These are phyloP conservation scores for Drosophila persimilis DNA, from an alignment of 1,140 invertebrate genomes.

Conservation along the genomic window DNA sequence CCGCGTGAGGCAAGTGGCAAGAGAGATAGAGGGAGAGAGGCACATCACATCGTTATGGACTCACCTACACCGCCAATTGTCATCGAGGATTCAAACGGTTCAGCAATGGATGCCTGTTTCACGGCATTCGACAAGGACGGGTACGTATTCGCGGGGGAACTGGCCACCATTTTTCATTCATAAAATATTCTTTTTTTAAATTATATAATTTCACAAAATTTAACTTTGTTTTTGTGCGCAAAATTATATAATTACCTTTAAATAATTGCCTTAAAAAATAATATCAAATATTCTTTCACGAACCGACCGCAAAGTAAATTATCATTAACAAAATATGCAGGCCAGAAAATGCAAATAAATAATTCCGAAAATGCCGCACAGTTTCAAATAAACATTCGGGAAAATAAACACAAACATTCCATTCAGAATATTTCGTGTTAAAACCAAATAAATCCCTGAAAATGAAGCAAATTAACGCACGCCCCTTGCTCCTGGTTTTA, in stretches of 20 bases:
- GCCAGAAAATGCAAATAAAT: constrained; percentile 7
- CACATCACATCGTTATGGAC: constrained; percentile 65
- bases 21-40: too few relatives aligned
- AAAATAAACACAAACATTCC: background rate
- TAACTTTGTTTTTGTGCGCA: background rate
- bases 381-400: background rate
- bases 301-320: constrained; percentile 34
- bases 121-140: constrained; percentile 93
- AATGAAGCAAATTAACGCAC: constrained; percentile 41
- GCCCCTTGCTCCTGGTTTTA: background rate
- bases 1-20: too few relatives aligned
- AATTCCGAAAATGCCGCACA: constrained; percentile 12
- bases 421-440: too few relatives aligned
- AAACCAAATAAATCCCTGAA: background rate
- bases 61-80: constrained; percentile 83
- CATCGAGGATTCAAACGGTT: constrained; percentile 84
- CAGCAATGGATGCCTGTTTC: constrained; percentile 93
- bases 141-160: constrained; percentile 83
- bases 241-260: constrained; percentile 40
- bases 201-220: too few relatives aligned
- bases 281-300: constrained; percentile 5
- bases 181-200: too few relatives aligned
- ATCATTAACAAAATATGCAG: constrained; percentile 9
- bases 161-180: background rate
- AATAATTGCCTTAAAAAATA: background rate